Evolutionary conservation across 2,113 vertebrate genomes (phyloP), one percentile per base, ranked within the genome.

Genomic region (Varanus salvator): DNA sequence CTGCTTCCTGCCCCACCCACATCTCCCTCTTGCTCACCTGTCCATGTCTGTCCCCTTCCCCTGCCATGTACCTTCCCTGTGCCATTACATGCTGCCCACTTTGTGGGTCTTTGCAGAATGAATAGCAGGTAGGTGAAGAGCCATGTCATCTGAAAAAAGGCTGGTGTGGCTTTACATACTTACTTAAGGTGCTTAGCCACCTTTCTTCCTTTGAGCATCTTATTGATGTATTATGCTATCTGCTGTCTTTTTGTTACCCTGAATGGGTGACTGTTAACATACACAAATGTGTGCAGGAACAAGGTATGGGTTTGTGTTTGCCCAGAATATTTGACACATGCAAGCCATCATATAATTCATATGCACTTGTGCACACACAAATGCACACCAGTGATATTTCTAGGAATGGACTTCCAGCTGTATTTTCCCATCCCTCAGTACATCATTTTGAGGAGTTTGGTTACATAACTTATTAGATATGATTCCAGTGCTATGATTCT

Each of bases 151-250:
- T 44, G 38, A 44, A 44, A 44, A 44, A 44, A 44, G 38, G 38
- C 38, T 44, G 38, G 38, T 0, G 96, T 96, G 97, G 97, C 94
- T 93, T 96, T 89, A 95, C 96, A 96, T 96, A 44, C 38, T 44
- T 44, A 44, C 96, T 93, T 85, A 95, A 75, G 91, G 94, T 97
- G 97, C 38, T 97, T 95, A 86, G 96, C 95, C 88, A 82, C 97
- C 92, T 96, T 97, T 96, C 92, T 97, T 97, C 95, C 97, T 97
- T 98, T 97, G 97, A 97, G 97, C 97, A 98, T 97, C 97, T 98
- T 98, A 98, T 97, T 96, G 96, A 96, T 91, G 92, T 97, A 96
- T 97, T 97, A 97, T 92, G 93, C 97, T 97, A 97, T 97, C 96
- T 97, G 97, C 96, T 98, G 97, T 97, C 97, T 97, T 96, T 97